Base-by-base conservation (phyloP, 1,140 invertebrate genomes). In the Luehdorfia chinensis region DNA sequence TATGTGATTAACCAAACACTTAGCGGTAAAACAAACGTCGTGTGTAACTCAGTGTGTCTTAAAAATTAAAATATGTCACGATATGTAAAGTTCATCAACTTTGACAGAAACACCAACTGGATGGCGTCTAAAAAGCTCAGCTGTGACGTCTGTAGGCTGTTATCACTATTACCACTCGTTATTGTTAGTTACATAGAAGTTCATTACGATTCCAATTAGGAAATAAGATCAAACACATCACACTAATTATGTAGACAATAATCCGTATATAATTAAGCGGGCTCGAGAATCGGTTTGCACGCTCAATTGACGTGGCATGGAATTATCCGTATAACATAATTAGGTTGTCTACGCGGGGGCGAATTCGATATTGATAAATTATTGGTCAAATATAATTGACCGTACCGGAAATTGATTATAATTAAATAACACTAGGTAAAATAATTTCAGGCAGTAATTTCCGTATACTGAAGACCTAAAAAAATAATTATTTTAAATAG, bases 181-280 rank as follows among this genome's bases (percentile, higher is more conserved):
- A n/a, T 6, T 21, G 19, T 3, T 21, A 12, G 12, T 31, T 12
- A 12, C 9, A 31, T 12, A 31, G n/a, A 39, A 8, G 11, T 28
- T 2, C n/a, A 43, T 30, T 28, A 16, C 27, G 9, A 43, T 43
- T 30, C 4, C 25, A 43, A 43, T 43, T 43, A 43, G 39, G 27
- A 30, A 43, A 43, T 30, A 43, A 30, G 39, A 30, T 43, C 39
- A 30, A 43, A 43, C 25, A 30, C 21, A 43, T 43, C 15, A 13
- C 39, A 43, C 39, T 43, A 43, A 43, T 43, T 43, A 43, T 43
- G 39, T 30, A 43, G 39, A 43, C 39, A 30, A 28, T 43, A 43
- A 43, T 43, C 39, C 27, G 39, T 28, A 43, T 43, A 43, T 43
- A 43, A 43, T 43, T 43, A 43, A 30, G 39, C 37, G 25, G 9